phyloP scores from a whole-genome alignment of 1,140 invertebrate species.

The Atta cephalotes region DNA sequence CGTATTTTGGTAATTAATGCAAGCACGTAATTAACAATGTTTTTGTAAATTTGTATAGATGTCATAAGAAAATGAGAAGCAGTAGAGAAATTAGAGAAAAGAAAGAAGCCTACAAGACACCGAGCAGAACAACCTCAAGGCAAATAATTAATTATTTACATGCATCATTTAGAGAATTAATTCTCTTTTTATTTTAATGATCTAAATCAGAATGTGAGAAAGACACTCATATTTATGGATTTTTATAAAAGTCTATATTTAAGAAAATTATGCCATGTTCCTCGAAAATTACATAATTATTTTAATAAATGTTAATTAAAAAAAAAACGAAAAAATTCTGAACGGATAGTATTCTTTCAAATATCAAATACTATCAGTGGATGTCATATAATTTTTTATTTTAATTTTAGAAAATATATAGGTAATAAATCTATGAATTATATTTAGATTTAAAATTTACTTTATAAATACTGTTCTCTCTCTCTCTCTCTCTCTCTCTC shows the following conservation, averaged over 20 bases:
- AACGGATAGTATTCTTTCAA: neutral
- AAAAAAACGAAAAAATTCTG: neutral
- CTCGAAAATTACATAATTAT: neutral
- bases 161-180: neutral
- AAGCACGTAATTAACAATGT: conserved; percentile 9
- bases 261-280: neutral
- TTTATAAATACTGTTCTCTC: neutral
- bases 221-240: neutral
- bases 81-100: neutral
- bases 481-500: too few species aligned
- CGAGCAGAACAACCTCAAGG: neutral
- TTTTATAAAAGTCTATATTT: neutral
- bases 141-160: neutral
- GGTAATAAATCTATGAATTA: neutral
- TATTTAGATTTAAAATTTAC: neutral
- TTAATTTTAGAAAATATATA: neutral
- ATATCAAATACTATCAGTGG: neutral
- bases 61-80: neutral
- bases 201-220: neutral
- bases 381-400: neutral
- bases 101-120: neutral
- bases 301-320: neutral
- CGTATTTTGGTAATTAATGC: neutral
- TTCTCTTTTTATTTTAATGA: neutral
- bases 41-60: neutral